Conservation (phyloP, 2,888 invertebrate genomes). For the Bembecia ichneumoniformis region DNA sequence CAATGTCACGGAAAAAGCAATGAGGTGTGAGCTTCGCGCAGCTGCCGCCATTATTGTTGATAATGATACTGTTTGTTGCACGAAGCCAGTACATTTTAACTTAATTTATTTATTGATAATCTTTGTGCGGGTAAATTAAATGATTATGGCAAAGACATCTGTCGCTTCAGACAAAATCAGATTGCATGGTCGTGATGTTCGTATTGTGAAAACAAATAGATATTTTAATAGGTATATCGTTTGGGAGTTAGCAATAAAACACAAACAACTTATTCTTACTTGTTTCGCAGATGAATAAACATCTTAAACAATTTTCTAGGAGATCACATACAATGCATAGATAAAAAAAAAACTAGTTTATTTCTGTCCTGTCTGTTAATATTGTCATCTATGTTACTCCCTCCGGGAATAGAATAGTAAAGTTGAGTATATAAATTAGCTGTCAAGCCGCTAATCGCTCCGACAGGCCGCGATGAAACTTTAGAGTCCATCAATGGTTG, state of each 20-base stretch:
- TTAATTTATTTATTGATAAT: background rate
- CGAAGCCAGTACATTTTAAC: constrained; percentile 23
- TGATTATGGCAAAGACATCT: no score
- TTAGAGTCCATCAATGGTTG: constrained; percentile 65
- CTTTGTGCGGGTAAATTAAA: background rate
- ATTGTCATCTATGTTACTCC: constrained; percentile 31
- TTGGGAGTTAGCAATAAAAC: no score
- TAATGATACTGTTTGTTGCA: constrained; percentile 46
- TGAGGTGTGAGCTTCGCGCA: constrained; percentile 57
- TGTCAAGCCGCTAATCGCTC: constrained; percentile 69
- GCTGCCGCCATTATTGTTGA: constrained; percentile 46
- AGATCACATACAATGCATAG: no score
- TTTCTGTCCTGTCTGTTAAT: constrained; percentile 33
- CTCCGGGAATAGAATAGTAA: constrained; percentile 61
- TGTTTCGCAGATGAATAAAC: no score
- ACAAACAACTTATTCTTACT: no score
- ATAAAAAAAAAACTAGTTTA: background rate
- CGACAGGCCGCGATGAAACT: constrained; percentile 69
- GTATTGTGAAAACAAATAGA: no score
- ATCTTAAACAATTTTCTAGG: no score
- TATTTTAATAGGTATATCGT: no score
- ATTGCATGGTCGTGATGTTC: no score
- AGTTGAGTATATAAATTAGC: constrained; percentile 72
- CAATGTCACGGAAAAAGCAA: constrained; percentile 68
- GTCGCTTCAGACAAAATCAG: no score